Conservation (phyloP, 2,888 invertebrate genomes). For the Xanthia icteritia region DNA sequence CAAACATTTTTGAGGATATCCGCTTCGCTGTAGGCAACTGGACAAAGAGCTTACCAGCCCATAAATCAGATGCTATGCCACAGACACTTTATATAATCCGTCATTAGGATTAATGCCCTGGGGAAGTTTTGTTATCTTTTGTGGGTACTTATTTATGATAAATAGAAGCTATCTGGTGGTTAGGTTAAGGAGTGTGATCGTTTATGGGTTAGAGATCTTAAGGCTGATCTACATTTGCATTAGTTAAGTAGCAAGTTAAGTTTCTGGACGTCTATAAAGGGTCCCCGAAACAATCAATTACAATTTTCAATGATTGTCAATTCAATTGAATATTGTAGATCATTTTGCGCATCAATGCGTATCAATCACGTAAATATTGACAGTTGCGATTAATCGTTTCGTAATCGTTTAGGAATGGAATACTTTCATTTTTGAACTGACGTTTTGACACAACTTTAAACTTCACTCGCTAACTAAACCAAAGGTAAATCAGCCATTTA, state of each 20-base stretch:
- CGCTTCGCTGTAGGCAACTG: conserved; percentile 33
- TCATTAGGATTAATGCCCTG: conserved; percentile 65
- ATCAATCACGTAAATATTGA: too few relatives aligned
- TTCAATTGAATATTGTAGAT: too few relatives aligned
- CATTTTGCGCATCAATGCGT: too few relatives aligned
- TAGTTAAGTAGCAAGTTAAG: background rate
- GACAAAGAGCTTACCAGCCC: conserved; percentile 59
- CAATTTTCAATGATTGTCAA: too few relatives aligned
- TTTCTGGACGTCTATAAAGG: background rate
- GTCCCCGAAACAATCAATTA: too few relatives aligned
- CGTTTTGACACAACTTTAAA: too few relatives aligned
- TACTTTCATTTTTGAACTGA: too few relatives aligned
- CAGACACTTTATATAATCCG: conserved; percentile 66
- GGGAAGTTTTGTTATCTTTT: conserved; percentile 59
- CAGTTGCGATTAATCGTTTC: too few relatives aligned
- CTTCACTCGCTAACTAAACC: too few relatives aligned
- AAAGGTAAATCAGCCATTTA: too few relatives aligned
- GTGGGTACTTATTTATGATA: conserved; percentile 53
- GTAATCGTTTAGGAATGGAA: too few relatives aligned
- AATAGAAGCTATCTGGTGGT: conserved; percentile 12
- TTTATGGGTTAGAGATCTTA: background rate
- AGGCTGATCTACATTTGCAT: background rate
- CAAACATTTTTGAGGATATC: conserved; percentile 57
- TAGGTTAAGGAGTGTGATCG: conserved; percentile 15
- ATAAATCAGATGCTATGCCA: conserved; percentile 64